phyloP scores from a whole-genome alignment of 2,888 invertebrate genomes.

The Cantharis nigra region DNA sequence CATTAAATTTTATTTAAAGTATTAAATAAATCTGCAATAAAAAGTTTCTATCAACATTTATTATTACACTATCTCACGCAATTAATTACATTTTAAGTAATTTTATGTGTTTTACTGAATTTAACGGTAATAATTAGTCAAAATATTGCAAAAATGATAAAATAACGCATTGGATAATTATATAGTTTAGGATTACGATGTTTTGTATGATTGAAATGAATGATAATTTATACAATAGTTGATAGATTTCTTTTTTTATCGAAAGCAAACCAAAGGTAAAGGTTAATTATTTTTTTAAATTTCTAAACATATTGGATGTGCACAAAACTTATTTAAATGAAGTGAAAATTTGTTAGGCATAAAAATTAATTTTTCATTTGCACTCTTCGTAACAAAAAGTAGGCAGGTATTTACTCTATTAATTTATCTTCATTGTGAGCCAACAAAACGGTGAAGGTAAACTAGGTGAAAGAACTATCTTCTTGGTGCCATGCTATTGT shows the following conservation, averaged over 20 bases:
- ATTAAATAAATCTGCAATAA: background rate
- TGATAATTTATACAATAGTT: background rate
- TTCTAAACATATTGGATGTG: background rate
- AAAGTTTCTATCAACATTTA: background rate
- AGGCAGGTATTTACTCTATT: background rate
- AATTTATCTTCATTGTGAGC: background rate
- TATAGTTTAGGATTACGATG: background rate
- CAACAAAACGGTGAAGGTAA: conserved; percentile 12
- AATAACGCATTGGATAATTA: background rate
- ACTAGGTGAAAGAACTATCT: conserved; percentile 26
- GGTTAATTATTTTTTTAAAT: background rate
- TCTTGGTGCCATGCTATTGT: conserved; percentile 20
- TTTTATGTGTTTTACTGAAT: background rate
- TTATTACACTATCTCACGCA: background rate
- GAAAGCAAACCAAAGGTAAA: conserved; percentile 9
- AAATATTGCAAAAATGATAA: background rate
- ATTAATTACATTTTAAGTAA: background rate
- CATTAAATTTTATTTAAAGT: background rate
- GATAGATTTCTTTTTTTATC: conserved; percentile 3
- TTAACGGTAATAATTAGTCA: background rate
- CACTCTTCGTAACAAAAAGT: background rate
- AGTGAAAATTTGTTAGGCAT: background rate
- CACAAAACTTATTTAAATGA: background rate
- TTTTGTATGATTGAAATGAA: background rate
- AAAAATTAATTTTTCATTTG: background rate